Evolutionary conservation across 2,797 vertebrate species (phyloP).

Genomic region (Bradypodion pumilum): DNA sequence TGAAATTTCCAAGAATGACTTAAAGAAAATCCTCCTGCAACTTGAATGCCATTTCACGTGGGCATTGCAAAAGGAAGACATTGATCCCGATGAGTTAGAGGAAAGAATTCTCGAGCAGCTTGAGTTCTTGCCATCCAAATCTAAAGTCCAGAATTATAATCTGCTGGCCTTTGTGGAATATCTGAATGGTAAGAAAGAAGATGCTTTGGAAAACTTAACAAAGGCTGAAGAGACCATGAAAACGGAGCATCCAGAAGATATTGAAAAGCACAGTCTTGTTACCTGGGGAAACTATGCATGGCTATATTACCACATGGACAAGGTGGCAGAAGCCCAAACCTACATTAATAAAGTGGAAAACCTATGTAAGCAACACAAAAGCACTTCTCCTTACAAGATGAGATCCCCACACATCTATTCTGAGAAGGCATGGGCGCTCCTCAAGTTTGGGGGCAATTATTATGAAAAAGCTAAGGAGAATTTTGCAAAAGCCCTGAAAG

Average conservation of each 20-base stretch:
- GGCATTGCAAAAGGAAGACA: slow-evolving; percentile 71
- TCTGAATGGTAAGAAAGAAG: slow-evolving; percentile 69
- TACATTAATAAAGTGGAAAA: slow-evolving; percentile 71
- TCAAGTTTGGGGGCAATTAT: slow-evolving; percentile 74
- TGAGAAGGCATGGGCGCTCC: slow-evolving; percentile 79
- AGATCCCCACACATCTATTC: slow-evolving; percentile 71
- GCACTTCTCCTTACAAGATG: slow-evolving; percentile 36
- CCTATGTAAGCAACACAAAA: slow-evolving; percentile 55
- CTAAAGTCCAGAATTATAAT: slow-evolving; percentile 66
- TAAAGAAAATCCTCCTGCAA: slow-evolving; percentile 69
- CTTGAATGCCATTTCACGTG: slow-evolving; percentile 85
- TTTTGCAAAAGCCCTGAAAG: slow-evolving; percentile 77
- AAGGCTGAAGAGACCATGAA: slow-evolving; percentile 71
- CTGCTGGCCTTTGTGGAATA: slow-evolving; percentile 74
- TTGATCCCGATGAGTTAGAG: slow-evolving; percentile 66
- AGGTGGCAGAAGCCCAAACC: slow-evolving; percentile 63
- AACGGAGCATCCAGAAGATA: slow-evolving; percentile 51
- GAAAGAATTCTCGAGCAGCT: slow-evolving; percentile 67
- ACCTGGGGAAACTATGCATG: slow-evolving; percentile 81
- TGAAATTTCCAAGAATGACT: slow-evolving; percentile 47
- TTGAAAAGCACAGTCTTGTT: slow-evolving; percentile 71
- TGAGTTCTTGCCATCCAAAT: slow-evolving; percentile 41
- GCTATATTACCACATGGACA: slow-evolving; percentile 75
- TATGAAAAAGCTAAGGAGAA: slow-evolving; percentile 70
- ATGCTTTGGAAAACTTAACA: slow-evolving; percentile 72